These are phyloP conservation scores for Apotomis betuletana DNA, from an alignment of 2,888 invertebrate genomes.

Conservation along the genomic window DNA sequence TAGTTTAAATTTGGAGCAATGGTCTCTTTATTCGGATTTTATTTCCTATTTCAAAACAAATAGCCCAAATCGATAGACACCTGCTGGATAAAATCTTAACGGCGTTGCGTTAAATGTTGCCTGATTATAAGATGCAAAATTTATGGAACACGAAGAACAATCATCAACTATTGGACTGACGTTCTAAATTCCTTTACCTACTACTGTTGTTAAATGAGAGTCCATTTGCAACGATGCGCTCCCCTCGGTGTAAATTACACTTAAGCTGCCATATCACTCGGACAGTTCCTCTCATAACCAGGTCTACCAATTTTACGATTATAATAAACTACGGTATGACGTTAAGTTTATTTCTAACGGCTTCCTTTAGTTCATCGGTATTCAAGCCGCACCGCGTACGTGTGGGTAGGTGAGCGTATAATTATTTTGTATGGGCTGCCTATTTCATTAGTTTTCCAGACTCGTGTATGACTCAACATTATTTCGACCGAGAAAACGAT, in stretches of 20 bases:
- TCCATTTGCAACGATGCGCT: background rate
- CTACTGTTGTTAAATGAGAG: no score
- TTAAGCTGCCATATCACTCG: background rate
- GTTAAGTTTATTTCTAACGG: constrained; percentile 34
- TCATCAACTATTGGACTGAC: no score
- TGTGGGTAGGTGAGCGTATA: constrained; percentile 50
- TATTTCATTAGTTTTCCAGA: constrained; percentile 48
- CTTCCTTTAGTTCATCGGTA: constrained; percentile 31
- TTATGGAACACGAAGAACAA: no score
- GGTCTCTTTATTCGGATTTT: background rate
- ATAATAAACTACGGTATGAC: constrained; percentile 20
- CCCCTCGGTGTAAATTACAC: background rate
- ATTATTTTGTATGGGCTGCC: constrained; percentile 47
- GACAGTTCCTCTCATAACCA: background rate
- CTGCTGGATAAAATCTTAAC: background rate
- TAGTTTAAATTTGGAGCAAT: constrained; percentile 5
- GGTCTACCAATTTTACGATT: constrained; percentile 5
- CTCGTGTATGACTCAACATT: constrained; percentile 51
- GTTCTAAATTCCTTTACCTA: no score
- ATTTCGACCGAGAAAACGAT: constrained; percentile 44
- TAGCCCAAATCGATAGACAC: background rate
- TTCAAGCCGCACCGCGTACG: constrained; percentile 31
- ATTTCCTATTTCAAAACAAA: background rate
- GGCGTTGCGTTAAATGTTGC: no score
- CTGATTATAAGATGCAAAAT: no score